These are phyloP conservation scores for Coccyzus lansbergi DNA, from an alignment of 2,797 vertebrate genomes.

Conservation along the genomic window DNA sequence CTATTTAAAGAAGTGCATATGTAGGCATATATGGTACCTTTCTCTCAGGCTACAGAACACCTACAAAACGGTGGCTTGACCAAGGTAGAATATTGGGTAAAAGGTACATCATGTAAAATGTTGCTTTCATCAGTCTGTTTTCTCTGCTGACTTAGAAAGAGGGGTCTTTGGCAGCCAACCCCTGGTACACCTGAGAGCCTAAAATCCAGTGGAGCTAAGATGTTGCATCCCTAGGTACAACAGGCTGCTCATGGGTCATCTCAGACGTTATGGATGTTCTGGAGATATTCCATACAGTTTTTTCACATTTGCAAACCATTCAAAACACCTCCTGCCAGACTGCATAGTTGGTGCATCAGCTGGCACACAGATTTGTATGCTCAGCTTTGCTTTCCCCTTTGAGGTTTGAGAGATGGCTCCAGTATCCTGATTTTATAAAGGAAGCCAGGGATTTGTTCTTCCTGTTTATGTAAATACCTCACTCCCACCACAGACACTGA, in stretches of 20 bases:
- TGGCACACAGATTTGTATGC: background rate
- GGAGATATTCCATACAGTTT: background rate
- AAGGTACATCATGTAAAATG: background rate
- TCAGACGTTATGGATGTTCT: background rate
- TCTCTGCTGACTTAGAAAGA: conserved; percentile 24
- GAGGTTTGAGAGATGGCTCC: background rate
- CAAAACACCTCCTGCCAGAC: background rate
- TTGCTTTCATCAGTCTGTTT: background rate
- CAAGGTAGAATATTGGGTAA: background rate
- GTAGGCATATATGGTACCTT: background rate
- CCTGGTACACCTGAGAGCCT: background rate
- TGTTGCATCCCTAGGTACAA: background rate
- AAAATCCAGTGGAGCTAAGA: background rate
- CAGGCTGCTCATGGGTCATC: background rate
- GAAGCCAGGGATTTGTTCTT: conserved; percentile 29
- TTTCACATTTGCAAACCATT: background rate
- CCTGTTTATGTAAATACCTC: conserved; percentile 35
- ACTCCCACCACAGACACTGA: background rate
- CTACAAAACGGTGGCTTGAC: background rate
- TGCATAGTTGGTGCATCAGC: background rate
- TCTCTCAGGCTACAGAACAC: background rate
- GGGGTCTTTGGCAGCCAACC: background rate
- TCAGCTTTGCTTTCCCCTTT: background rate
- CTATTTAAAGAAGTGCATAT: conserved; percentile 5
- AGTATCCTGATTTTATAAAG: conserved; percentile 22